Base-by-base conservation (phyloP, 64 coral and sea anemone genomes). In the Porites lutea region DNA sequence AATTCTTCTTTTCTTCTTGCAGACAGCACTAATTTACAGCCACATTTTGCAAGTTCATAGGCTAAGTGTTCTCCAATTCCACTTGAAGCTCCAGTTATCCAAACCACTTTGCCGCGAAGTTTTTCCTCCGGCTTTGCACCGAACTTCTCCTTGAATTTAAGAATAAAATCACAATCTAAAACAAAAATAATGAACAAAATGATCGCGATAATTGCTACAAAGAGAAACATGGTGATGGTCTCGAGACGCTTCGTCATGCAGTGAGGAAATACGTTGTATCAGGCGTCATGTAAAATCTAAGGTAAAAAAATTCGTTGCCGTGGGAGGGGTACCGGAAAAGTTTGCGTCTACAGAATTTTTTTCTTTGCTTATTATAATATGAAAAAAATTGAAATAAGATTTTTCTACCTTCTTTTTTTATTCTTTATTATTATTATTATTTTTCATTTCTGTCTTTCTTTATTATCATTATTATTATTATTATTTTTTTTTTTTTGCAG, bases 61-160 rank as follows among this genome's bases (percentile, higher is more conserved):
- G 94, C 94, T 8, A 96, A 72, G 23, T 92, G 73, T 45, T 96
- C 94, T 12, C 94, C 94, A 20, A 96, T 96, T 13, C 94, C 94
- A n/a, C 94, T 96, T 0, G 94, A 96, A 58, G 94, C 94, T 14
- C 94, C 94, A 0, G 94, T 96, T 15, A 96, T 96, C 94, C 94
- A 96, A 1, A 87, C 89, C 5, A 96, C 94, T 71, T 89, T 85
- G 13, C 86, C 94, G 49, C 54, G 83, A 72, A 96, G 89, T 75
- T 89, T 91, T n/a, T 79, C 65, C 55, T 92, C 83, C 6, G 94
- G 94, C 15, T 85, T 87, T 2, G 78, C 49, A 7, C 94, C 94
- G 50, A 96, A 92, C 43, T 58, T 52, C 54, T 96, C 94, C 51
- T 78, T 84, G 14, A 92, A 89, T 55, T 92, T 96, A 37, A 96